Evolutionary conservation across 2,113 vertebrate genomes (phyloP), one percentile per base, ranked within the genome.

Genomic region (Clarias macrocephalus): DNA sequence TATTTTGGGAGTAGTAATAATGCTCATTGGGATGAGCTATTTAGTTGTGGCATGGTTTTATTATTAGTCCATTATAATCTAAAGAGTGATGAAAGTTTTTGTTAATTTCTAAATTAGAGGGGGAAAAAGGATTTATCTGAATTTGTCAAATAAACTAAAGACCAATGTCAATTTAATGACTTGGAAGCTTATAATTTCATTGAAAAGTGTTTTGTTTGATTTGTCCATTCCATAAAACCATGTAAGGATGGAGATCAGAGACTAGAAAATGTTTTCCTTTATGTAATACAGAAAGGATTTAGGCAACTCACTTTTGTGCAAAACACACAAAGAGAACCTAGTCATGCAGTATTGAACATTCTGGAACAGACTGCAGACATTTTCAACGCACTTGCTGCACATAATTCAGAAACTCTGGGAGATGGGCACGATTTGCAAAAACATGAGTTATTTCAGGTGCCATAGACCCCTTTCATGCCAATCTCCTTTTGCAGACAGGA

Each of bases 351-450:
- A n/a, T 19, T 63, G 28, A 85, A 86, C 84, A 66, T 83, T 88
- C 80, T 83, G 12, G 54, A 87, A 48, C 59, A 87, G 70, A 82
- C 68, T 82, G 86, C 56, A 87, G 80, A 76, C 59, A 77, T 83
- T 83, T 87, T 70, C 86, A 87, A 73, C 42, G 70, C 83, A 77
- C 80, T 42, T 57, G 37, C 62, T 85, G 81, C 66, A 89, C 65
- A 88, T 86, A 73, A 76, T 89, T 83, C 80, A 57, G 30, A 52
- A 82, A 70, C 70, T 85, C 70, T 80, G 18, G n/a, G 33, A 87
- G 63, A 88, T 87, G 42, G 83, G 72, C 57, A 76, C 82, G 52
- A 89, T 88, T 84, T 82, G 68, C 84, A 85, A 85, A 85, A 88
- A 80, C 62, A 85, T 6, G 25, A 66, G 63, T 81, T 66, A 48